Conservation (phyloP, 2,888 invertebrate species). For the Drosophila rubida region DNA sequence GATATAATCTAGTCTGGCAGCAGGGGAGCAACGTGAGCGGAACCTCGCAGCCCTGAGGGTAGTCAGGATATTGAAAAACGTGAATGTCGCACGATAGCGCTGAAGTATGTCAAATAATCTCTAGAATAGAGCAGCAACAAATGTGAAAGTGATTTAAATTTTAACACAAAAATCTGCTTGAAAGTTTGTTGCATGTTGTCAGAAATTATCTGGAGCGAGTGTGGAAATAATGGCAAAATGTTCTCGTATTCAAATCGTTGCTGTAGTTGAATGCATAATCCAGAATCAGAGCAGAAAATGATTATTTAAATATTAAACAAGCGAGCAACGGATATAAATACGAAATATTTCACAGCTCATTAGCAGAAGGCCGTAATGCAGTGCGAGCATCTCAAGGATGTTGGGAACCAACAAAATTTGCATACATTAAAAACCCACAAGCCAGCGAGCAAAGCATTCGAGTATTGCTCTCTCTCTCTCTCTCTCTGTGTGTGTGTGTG, state of each 20-base stretch:
- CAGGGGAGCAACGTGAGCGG: background rate
- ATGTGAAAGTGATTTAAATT: too few relatives aligned
- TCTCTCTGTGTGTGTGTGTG: slow-evolving; percentile 6
- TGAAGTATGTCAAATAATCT: too few relatives aligned
- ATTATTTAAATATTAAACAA: slow-evolving; percentile 39
- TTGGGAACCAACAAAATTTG: slow-evolving; percentile 36
- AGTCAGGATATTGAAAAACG: slow-evolving; percentile 16
- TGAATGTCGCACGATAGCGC: background rate
- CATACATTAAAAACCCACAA: slow-evolving; percentile 38
- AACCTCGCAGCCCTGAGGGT: background rate
- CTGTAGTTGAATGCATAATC: slow-evolving; percentile 9
- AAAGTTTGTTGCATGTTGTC: background rate
- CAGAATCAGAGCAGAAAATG: slow-evolving; percentile 31
- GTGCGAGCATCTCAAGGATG: slow-evolving; percentile 19
- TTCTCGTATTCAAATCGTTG: slow-evolving; percentile 5
- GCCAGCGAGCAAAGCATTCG: background rate
- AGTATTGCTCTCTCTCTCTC: too few relatives aligned
- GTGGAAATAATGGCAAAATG: background rate
- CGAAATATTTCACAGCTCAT: slow-evolving; percentile 35
- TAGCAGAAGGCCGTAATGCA: slow-evolving; percentile 12
- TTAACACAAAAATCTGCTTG: too few relatives aligned
- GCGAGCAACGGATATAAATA: slow-evolving; percentile 17
- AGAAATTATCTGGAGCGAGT: background rate
- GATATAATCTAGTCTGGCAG: slow-evolving; percentile 4
- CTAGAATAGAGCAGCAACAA: too few relatives aligned